Percentiles rank a stretch among this genome's conserved stretches.
Conservation (phyloP, 2,113 vertebrate genomes). For the Tupaia chinensis region DNA sequence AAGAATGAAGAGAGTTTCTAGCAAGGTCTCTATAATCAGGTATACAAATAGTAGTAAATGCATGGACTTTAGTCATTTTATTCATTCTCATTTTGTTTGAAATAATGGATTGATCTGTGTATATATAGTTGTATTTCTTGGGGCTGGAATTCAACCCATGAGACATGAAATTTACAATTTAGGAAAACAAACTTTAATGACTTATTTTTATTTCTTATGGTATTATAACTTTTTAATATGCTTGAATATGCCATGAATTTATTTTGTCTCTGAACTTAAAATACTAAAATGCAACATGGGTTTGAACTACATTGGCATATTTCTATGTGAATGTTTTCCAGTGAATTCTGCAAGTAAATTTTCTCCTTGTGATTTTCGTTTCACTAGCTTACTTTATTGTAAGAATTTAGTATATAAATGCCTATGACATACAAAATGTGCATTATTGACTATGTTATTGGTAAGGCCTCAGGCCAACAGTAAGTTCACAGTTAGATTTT, state of each 20-base stretch:
- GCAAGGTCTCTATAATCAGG: not conserved
- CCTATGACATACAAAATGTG: too few species aligned
- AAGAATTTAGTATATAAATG: too few species aligned
- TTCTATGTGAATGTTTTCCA: too few species aligned
- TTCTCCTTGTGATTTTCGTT: too few species aligned
- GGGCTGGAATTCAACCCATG: not conserved
- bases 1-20: constrained; percentile 39
- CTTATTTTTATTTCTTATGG: not conserved
- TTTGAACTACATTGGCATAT: too few species aligned
- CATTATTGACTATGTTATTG: too few species aligned
- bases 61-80: not conserved
- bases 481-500: too few species aligned
- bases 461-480: too few species aligned
- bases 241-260: not conserved
- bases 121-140: not conserved
- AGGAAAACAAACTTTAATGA: not conserved
- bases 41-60: constrained; percentile 18
- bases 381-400: too few species aligned
- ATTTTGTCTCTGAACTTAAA: constrained; percentile 38
- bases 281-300: too few species aligned
- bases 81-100: constrained; percentile 18
- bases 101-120: not conserved
- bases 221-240: not conserved
- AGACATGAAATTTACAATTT: not conserved
- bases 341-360: too few species aligned